A percentile compares a stretch with the other conserved stretches of the same genome.
Conservation (phyloP, 2,888 invertebrate species). For the Tiliacea citrago region DNA sequence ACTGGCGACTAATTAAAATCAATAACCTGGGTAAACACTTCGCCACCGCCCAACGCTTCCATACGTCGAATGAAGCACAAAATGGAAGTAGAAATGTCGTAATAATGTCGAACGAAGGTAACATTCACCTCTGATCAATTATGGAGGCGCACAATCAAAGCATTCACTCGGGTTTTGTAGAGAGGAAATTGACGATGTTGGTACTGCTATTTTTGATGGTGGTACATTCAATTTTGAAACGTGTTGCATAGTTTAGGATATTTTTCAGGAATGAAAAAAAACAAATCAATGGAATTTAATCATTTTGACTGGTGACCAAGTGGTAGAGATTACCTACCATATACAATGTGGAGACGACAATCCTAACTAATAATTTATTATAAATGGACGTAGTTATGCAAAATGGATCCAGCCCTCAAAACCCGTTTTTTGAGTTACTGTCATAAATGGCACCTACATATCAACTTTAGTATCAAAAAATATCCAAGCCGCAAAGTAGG, state of each 20-base stretch:
- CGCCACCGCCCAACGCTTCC: background rate
- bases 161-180: constrained; percentile 18
- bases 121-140: constrained; percentile 41
- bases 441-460: no score
- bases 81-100: constrained; percentile 41
- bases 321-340: background rate
- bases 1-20: constrained; percentile 16
- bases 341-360: background rate
- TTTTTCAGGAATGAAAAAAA: background rate
- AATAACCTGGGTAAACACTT: background rate
- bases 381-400: no score
- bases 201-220: constrained; percentile 9
- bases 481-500: no score
- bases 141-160: constrained; percentile 44
- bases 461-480: no score
- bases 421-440: no score
- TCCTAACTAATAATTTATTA: no score
- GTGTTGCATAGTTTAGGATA: no score
- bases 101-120: constrained; percentile 25
- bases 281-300: background rate
- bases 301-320: background rate
- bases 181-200: constrained; percentile 13
- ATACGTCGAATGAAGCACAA: constrained; percentile 7
- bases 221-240: background rate
- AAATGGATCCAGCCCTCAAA: no score